phyloP scores from a whole-genome alignment of 2,113 vertebrate species.

The Fulmarus glacialis region DNA sequence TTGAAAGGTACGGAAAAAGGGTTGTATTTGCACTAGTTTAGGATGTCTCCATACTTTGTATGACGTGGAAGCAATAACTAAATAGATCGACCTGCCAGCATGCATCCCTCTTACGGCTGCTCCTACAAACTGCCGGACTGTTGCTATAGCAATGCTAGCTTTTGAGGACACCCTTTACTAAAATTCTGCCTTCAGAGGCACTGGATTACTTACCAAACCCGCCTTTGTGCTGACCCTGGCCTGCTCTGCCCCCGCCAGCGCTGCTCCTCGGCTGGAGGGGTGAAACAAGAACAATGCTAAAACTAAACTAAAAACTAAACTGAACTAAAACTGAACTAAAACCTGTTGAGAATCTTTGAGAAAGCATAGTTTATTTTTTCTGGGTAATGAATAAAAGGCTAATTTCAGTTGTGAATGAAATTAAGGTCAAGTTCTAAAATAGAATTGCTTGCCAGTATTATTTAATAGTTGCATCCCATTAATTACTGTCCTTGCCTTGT shows the following conservation, averaged over 20 bases:
- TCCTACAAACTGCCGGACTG: not conserved
- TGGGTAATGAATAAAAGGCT: not conserved
- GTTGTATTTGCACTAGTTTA: not conserved
- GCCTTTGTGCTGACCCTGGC: too few relatives aligned
- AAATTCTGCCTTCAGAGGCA: not conserved
- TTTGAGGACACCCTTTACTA: not conserved
- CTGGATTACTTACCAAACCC: not conserved
- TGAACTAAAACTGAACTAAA: not conserved
- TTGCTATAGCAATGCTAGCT: not conserved
- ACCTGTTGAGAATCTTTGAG: not conserved
- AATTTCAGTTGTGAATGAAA: not conserved
- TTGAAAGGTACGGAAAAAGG: rapidly evolving
- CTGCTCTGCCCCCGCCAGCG: not conserved
- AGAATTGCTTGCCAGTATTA: not conserved
- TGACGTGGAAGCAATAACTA: not conserved
- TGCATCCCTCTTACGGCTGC: not conserved
- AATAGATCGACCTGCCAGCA: not conserved
- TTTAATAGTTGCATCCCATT: not conserved
- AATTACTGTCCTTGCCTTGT: not conserved
- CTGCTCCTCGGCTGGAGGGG: rapidly evolving
- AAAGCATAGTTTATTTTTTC: not conserved
- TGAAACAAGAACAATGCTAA: rapidly evolving
- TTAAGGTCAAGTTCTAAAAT: not conserved
- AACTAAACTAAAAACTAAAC: not conserved
- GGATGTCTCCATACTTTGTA: not conserved